Conservation (phyloP, 2,888 invertebrate genomes). For the Chorisops tibialis region DNA sequence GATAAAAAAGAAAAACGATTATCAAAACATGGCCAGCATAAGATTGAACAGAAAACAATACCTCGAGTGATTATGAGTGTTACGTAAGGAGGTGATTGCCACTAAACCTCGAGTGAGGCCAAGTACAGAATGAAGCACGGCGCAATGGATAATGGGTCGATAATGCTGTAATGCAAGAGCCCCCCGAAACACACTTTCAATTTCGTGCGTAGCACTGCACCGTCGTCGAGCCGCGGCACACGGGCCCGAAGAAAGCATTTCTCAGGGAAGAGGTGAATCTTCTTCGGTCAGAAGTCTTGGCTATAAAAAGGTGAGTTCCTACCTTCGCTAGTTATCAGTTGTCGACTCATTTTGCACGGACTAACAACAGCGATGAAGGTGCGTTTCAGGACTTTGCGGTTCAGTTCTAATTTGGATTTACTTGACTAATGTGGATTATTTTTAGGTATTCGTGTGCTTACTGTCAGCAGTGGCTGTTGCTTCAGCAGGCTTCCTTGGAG, state of each 20-base stretch:
- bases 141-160: not conserved
- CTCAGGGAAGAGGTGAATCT: slow-evolving; percentile 22
- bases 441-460: slow-evolving; percentile 16
- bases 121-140: not conserved
- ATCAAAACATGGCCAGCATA: slow-evolving; percentile 4
- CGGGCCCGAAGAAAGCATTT: slow-evolving; percentile 21
- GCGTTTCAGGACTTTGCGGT: slow-evolving; percentile 2
- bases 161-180: not conserved
- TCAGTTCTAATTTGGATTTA: not conserved
- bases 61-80: not conserved
- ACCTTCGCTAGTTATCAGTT: slow-evolving; percentile 10
- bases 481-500: slow-evolving; percentile 11
- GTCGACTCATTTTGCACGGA: slow-evolving; percentile 18
- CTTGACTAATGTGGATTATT: not conserved
- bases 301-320: slow-evolving; percentile 17
- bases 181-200: slow-evolving; percentile 23
- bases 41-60: slow-evolving; percentile 14
- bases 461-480: slow-evolving; percentile 7
- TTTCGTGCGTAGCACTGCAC: slow-evolving; percentile 4
- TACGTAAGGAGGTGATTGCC: slow-evolving; percentile 4
- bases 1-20: slow-evolving; percentile 6
- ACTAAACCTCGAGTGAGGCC: not conserved
- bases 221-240: not conserved
- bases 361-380: slow-evolving; percentile 22
- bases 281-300: slow-evolving; percentile 11